These are phyloP conservation scores for Nycticryphes semicollaris DNA, from an alignment of 2,113 vertebrate genomes.

Conservation along the genomic window DNA sequence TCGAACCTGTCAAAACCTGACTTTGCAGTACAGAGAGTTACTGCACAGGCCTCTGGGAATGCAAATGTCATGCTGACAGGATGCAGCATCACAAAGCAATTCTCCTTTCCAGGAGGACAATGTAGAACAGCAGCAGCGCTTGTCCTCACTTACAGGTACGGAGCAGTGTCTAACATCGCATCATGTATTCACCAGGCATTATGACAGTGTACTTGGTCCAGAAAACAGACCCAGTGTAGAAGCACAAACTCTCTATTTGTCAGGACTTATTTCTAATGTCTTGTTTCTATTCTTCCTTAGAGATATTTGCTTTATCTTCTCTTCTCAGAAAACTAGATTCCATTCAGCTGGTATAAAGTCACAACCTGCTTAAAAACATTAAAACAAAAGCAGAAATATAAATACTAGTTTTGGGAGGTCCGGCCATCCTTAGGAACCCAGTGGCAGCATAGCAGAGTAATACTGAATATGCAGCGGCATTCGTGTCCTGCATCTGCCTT, in stretches of 20 bases:
- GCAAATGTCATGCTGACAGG: background rate
- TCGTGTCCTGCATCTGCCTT: background rate
- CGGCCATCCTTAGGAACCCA: background rate
- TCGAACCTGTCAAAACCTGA: background rate
- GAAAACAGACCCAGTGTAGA: background rate
- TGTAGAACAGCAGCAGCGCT: background rate
- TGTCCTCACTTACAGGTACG: background rate
- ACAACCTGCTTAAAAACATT: background rate
- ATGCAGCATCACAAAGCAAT: background rate
- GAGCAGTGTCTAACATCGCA: background rate
- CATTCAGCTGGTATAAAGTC: background rate
- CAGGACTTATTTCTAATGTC: background rate
- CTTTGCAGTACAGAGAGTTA: background rate
- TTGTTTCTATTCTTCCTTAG: background rate
- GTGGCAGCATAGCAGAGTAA: background rate
- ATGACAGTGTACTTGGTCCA: background rate
- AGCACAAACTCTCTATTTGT: background rate
- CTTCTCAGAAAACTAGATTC: background rate
- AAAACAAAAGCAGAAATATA: background rate
- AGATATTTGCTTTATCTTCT: background rate
- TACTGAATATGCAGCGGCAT: background rate
- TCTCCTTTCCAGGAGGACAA: background rate
- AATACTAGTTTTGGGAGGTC: background rate
- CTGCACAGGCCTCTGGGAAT: background rate
- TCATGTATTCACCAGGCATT: background rate